phyloP scores from a whole-genome alignment of 2,888 invertebrate genomes.

The Aleiodes alternator region DNA sequence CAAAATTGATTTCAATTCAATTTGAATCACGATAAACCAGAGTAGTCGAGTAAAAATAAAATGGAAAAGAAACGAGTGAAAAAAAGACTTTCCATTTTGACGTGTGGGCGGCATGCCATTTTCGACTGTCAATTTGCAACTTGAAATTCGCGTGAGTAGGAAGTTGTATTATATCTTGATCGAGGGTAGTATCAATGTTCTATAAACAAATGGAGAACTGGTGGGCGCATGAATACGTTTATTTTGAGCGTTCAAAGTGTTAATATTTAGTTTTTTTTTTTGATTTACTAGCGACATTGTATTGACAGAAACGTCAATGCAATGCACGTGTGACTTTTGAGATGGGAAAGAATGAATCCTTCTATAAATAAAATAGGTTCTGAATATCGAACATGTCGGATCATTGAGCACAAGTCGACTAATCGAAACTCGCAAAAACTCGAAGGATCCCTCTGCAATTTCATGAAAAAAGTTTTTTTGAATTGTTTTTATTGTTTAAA shows the following conservation, averaged over 20 bases:
- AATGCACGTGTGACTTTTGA: not conserved
- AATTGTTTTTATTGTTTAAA: no score
- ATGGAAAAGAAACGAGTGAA: not conserved
- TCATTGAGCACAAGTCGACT: no score
- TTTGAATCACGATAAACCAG: no score
- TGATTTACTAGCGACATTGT: not conserved
- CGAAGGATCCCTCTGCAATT: no score
- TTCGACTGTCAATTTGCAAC: slow-evolving; percentile 33
- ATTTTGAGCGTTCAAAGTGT: slow-evolving; percentile 5
- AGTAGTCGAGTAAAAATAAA: not conserved
- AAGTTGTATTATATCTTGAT: slow-evolving; percentile 35
- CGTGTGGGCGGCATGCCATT: slow-evolving; percentile 34
- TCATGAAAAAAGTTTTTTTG: no score
- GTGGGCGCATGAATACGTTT: slow-evolving; percentile 28
- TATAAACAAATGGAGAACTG: slow-evolving; percentile 8
- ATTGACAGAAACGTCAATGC: not conserved
- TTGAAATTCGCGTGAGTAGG: slow-evolving; percentile 33
- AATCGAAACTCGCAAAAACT: no score
- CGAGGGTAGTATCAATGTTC: slow-evolving; percentile 16
- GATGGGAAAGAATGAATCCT: slow-evolving; percentile 15
- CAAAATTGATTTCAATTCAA: no score
- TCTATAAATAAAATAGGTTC: no score
- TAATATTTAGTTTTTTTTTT: not conserved
- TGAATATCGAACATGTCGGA: no score
- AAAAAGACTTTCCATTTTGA: not conserved